Percentiles rank a stretch among this genome's conserved stretches.
These are phyloP conservation scores for Steinernema feltiae DNA, from an alignment of 1,140 invertebrate species.

Conservation along the genomic window DNA sequence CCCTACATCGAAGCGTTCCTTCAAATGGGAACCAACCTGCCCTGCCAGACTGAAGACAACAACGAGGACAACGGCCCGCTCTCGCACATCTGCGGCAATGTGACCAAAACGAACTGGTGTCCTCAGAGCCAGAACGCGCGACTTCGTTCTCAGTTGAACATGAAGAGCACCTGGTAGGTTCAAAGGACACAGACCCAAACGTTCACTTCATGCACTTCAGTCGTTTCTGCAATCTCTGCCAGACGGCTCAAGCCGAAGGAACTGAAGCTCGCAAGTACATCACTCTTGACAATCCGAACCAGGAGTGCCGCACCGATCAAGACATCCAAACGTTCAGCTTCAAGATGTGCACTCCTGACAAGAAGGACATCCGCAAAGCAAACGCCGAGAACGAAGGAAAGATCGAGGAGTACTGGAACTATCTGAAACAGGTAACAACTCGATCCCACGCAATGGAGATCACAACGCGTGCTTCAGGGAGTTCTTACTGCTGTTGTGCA, in stretches of 20 bases:
- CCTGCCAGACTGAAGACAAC: constrained; percentile 31
- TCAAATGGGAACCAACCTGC: constrained; percentile 40
- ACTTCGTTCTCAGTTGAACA: constrained; percentile 31
- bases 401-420: constrained; percentile 39
- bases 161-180: constrained; percentile 33
- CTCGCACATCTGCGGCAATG: constrained; percentile 33
- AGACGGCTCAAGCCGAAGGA: constrained; percentile 26
- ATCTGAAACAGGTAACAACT: constrained; percentile 42
- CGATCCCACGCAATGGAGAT: no score
- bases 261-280: constrained; percentile 34
- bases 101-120: constrained; percentile 41
- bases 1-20: constrained; percentile 42
- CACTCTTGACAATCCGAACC: constrained; percentile 22
- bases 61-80: constrained; percentile 17
- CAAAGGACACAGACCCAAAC: neutral
- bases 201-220: constrained; percentile 23
- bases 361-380: constrained; percentile 29
- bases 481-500: constrained; percentile 39
- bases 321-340: constrained; percentile 32
- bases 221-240: constrained; percentile 40
- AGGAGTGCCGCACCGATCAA: constrained; percentile 28
- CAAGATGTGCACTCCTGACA: constrained; percentile 42
- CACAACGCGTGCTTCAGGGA: constrained; percentile 17
- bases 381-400: constrained; percentile 25
- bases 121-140: constrained; percentile 36